Evolutionary conservation across 2,113 vertebrate species (phyloP), one percentile per base, ranked within the genome.

Genomic region (Aphyosemion australe): DNA sequence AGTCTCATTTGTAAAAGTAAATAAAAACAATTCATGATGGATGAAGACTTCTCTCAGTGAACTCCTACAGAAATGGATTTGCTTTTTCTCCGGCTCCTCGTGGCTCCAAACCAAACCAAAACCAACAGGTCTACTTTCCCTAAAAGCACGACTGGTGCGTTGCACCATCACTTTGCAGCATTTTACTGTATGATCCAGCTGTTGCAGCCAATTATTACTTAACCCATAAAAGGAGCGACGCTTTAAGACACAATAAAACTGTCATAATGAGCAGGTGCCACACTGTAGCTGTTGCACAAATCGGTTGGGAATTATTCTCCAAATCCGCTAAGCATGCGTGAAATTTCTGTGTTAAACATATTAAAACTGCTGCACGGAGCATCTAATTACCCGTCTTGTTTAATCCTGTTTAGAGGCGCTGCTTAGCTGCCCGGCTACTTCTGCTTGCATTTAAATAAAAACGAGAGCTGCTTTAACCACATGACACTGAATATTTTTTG

Each of bases 191-290:
- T 52, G 34, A 67, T 59, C 75, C 82, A 84, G 77, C 71, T 82
- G 79, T 37, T 60, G 56, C 37, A 15, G 70, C 65, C 61, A 76
- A 78, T 67, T 80, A 67, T 74, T 83, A 65, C 52, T 70, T 59
- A 69, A 74, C n/a, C 59, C 58, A 72, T 55, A 42, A 76, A 51
- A 79, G 72, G 47, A 67, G 63, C 81, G 68, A 75, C 67, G 74
- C 13, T 58, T 64, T 61, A 64, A 74, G 66, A 60, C 67, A 52
- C 39, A 16, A 47, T 59, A 49, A 69, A 76, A 65, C 46, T 45
- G 50, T 61, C 60, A 52, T 83, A 79, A 79, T n/a, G 77, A 86
- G 72, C 85, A 83, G 75, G 62, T 84, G 76, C 48, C 61, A 1
- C 39, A 34, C n/a, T 71, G 55, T 31, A 49, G 46, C 47, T 53